Evolutionary conservation across 2,888 invertebrate species (phyloP).

Genomic region (Himalopsyche tibetana): DNA sequence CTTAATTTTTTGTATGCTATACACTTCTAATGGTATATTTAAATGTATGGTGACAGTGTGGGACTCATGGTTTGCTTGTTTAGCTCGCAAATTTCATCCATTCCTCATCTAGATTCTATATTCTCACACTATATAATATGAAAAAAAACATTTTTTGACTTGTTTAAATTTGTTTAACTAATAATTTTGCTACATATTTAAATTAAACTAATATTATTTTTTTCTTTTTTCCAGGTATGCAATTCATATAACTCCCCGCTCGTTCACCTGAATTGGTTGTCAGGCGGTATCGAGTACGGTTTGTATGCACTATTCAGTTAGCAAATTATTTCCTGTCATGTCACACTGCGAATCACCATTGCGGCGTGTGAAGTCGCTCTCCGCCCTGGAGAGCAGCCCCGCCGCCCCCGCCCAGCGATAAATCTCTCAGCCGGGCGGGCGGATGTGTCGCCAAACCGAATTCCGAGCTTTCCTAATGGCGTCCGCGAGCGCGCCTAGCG

Average conservation of each 20-base stretch:
- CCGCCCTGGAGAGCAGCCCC: not conserved
- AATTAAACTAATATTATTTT: not conserved
- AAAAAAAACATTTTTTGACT: too few relatives aligned
- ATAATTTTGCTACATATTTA: too few relatives aligned
- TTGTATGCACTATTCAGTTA: not conserved
- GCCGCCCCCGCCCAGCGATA: conserved; percentile 11
- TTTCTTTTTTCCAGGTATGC: not conserved
- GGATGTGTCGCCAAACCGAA: conserved; percentile 34
- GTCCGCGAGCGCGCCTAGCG: conserved; percentile 39
- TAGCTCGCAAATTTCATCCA: too few relatives aligned
- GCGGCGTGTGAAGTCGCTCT: not conserved
- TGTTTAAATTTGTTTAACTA: too few relatives aligned
- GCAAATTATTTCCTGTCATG: conserved; percentile 12
- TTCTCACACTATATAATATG: too few relatives aligned
- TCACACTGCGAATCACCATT: not conserved
- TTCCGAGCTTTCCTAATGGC: conserved; percentile 37
- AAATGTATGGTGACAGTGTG: too few relatives aligned
- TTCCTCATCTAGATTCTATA: too few relatives aligned
- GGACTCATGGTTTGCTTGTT: too few relatives aligned
- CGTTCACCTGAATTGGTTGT: not conserved
- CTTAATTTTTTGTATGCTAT: too few relatives aligned
- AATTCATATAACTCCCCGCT: not conserved
- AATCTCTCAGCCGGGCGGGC: conserved; percentile 24
- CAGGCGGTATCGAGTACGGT: not conserved
- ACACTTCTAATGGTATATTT: too few relatives aligned